Base-by-base conservation (phyloP, 1,140 invertebrate genomes). In the Anoplophora glabripennis region DNA sequence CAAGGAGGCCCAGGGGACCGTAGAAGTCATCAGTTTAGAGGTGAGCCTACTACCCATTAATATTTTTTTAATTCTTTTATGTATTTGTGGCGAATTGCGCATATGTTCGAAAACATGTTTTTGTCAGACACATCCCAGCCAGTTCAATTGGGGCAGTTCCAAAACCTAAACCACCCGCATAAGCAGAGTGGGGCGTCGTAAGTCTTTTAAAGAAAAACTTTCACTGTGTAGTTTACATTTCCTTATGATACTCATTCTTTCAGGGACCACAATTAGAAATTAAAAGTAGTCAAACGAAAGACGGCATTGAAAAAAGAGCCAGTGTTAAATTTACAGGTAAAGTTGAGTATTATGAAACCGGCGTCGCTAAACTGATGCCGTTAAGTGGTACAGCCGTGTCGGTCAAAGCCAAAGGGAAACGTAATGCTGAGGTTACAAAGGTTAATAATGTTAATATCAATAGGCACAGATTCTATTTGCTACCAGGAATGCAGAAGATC, bases 301-400 rank as follows among this genome's bases (percentile, higher is more conserved):
- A 79, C 34, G 66, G 67, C 15, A 81, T 87, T 56, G 83, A 83
- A 58, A 89, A 89, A 75, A 81, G 78, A 61, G 83, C 86, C 0
- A 80, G 81, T 59, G 80, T 88, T 37, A 80, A 77, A 37, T 78
- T 85, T 17, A 77, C 82, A 18, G 85, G 84, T 70, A 85, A 84
- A 74, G 80, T 89, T 11, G 84, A 85, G 61, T 87, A 83, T 80
- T 86, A 84, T 67, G 81, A 84, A 64, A 80, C 82, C 47, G 79
- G 81, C 36, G 80, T 82, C 44, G 79, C 77, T 3, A 80, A 81
- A 63, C 73, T 83, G 17, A 78, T 83, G 45, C 80, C 80, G 1
- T 78, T 86, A 11, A 80, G 76, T 42, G 85, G 85, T 38, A 69
- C 80, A 0, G 84, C 81, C 11, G 74, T 85, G 18, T 72, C 81